Base-by-base conservation (phyloP, 2,888 invertebrate genomes). In the Cheilosia impressa region DNA sequence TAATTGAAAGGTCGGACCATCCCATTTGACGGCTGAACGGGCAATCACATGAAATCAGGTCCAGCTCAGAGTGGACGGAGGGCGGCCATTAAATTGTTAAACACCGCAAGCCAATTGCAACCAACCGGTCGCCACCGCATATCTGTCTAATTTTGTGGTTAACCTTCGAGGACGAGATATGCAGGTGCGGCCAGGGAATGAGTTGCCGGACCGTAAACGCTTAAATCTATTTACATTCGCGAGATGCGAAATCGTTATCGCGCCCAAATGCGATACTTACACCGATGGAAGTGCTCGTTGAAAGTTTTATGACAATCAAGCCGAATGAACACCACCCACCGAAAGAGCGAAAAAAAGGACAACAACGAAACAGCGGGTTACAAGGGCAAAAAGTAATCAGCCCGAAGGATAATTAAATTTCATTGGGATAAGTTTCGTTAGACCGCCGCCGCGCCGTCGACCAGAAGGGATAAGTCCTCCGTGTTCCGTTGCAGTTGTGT, bases 321-420 rank as follows among this genome's bases (percentile, higher is more conserved):
- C 45, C 58, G 34, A 65, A 38, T 69, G 75, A 68, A 68, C 43
- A 50, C 57, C 50, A 47, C 22, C 19, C 22, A 52, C 22, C 19
- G 57, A 66, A 9, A 31, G 27, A 34, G 4, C 13, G 10, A 38
- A 38, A 45, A 34, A 50, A 27, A 47, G 55, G 41, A 45, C 38
- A 31, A 19, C 55, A 38, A 38, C 47, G 41, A 22, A 60, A 10
- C 77, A 60, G 22, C 47, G 24, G 41, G 22, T 60, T 41, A 38
- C 52, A 9, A 31, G 47, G 5, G 66, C 62, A 69, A 63, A 81
- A 76, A 76, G 63, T 81, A 81, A 82, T 82, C 82, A 82, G 65
- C 71, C 71, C 76, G 41, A 60, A 71, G 76, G 76, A 82, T 82
- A 82, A 82, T 82, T 82, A 82, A 82, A 76, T 82, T 76, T 76